Base-by-base conservation (phyloP, 2,113 vertebrate species). In the Tupaia chinensis region DNA sequence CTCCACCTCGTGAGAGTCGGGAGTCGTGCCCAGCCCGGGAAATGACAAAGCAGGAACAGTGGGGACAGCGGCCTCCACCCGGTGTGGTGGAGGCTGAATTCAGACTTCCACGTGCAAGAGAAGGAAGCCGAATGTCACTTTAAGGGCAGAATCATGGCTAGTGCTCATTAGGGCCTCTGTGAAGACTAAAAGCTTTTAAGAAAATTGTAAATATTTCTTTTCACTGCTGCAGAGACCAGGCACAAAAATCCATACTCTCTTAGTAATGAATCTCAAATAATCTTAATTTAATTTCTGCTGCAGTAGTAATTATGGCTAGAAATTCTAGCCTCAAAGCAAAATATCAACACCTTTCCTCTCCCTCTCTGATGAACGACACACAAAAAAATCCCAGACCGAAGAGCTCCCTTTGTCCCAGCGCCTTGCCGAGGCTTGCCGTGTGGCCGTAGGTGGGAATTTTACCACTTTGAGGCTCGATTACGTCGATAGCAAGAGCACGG, bases 131-230 rank as follows among this genome's bases (percentile, higher is more conserved):
- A 89, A 90, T 93, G 93, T 94, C 88, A 95, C 14, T 22, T n/a
- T 56, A 94, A 95, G 81, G 85, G 23, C 44, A 90, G 53, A 68
- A 61, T 25, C 72, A 88, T 73, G 27, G 53, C 25, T 93, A 95
- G 83, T 65, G 73, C 44, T 85, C 32, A 66, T 93, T 74, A 91
- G 22, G 86, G 5, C 27, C 63, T 70, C 66, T 91, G 95, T 29
- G 72, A 92, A 94, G 53, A 66, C 86, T 44, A 58, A 72, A 95
- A 65, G 80, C 77, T 91, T 96, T 96, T 93, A 87, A 89, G 85
- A 74, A 94, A 95, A 86, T 93, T 95, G 61, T 29, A 91, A 77
- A 66, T 81, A 87, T 84, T 82, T 96, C 53, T 87, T 92, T 66
- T 63, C 25, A 16, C 23, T 60, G 3, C 27, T 70, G 29, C 79